phyloP scores from a whole-genome alignment of 2,113 vertebrate genomes.

The Lathamus discolor region DNA sequence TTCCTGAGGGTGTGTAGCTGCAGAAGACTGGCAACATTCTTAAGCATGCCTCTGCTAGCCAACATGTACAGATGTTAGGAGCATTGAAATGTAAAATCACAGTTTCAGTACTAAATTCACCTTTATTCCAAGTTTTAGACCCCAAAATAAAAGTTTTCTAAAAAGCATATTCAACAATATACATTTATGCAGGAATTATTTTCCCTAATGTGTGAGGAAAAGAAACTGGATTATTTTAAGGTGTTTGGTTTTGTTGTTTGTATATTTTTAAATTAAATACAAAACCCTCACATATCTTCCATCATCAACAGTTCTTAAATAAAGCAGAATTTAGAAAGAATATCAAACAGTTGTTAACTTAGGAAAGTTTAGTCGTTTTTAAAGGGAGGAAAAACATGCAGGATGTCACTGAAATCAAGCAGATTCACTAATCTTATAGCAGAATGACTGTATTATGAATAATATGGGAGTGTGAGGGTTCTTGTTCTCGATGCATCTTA shows the following conservation, averaged over 20 bases:
- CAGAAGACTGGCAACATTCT: constrained; percentile 31
- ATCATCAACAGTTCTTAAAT: not conserved
- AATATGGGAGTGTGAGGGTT: not conserved
- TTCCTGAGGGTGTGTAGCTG: not conserved
- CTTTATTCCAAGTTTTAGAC: not conserved
- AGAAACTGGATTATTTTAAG: not conserved
- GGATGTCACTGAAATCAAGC: not conserved
- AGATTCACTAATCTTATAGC: not conserved
- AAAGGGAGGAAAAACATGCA: not conserved
- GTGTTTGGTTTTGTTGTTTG: no score
- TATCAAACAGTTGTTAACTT: not conserved
- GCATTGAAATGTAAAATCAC: not conserved
- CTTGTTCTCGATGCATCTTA: not conserved
- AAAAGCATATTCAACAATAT: not conserved
- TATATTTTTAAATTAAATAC: not conserved
- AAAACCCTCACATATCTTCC: not conserved
- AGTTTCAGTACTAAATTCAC: not conserved
- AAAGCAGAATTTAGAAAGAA: not conserved
- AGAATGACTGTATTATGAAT: not conserved
- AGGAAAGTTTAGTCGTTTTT: not conserved
- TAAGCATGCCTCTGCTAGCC: constrained; percentile 38
- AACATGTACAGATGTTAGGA: not conserved
- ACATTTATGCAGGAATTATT: not conserved
- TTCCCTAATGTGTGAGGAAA: not conserved
- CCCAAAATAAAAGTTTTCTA: not conserved